Percentiles rank a stretch among this genome's conserved stretches.
Evolutionary conservation across 2,888 invertebrate genomes (phyloP).

Genomic region (Microdon myrmicae): DNA sequence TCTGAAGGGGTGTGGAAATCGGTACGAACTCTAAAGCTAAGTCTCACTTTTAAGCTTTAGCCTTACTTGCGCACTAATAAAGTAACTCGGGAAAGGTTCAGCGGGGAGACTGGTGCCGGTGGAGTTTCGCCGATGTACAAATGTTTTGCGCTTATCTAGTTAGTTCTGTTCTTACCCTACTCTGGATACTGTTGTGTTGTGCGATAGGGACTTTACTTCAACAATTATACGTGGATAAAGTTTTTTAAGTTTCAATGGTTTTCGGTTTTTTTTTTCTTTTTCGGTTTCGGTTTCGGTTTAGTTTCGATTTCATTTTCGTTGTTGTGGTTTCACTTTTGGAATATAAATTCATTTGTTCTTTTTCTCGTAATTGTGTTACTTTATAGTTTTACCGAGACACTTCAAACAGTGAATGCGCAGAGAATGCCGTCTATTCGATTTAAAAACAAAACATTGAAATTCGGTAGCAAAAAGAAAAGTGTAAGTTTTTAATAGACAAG

Average conservation of each 20-base stretch:
- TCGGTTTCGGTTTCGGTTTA: too few species aligned
- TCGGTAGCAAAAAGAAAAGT: slow-evolving; percentile 46
- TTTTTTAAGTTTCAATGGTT: too few species aligned
- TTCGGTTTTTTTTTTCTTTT: slow-evolving; percentile 5
- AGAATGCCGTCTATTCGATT: slow-evolving; percentile 62
- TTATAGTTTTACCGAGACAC: too few species aligned
- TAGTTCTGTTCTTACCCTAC: slow-evolving; percentile 36
- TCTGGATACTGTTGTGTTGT: slow-evolving; percentile 4
- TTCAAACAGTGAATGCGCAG: slow-evolving; percentile 1
- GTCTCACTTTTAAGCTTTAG: slow-evolving; percentile 30
- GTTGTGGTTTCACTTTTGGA: background rate
- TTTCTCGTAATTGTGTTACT: slow-evolving; percentile 3
- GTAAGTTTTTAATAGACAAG: too few species aligned
- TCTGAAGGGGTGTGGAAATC: too few species aligned
- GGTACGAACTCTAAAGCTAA: too few species aligned
- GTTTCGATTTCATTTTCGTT: too few species aligned
- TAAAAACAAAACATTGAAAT: slow-evolving; percentile 57
- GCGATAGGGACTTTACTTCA: too few species aligned
- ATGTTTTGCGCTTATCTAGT: slow-evolving; percentile 25
- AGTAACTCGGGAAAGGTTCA: slow-evolving; percentile 7
- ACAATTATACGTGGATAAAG: too few species aligned
- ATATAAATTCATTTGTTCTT: slow-evolving; percentile 6
- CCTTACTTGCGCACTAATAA: slow-evolving; percentile 10
- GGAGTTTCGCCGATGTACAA: slow-evolving; percentile 30
- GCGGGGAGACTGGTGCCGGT: background rate